Base-by-base conservation (phyloP, 2,113 vertebrate genomes). In the Falcunculus frontatus region DNA sequence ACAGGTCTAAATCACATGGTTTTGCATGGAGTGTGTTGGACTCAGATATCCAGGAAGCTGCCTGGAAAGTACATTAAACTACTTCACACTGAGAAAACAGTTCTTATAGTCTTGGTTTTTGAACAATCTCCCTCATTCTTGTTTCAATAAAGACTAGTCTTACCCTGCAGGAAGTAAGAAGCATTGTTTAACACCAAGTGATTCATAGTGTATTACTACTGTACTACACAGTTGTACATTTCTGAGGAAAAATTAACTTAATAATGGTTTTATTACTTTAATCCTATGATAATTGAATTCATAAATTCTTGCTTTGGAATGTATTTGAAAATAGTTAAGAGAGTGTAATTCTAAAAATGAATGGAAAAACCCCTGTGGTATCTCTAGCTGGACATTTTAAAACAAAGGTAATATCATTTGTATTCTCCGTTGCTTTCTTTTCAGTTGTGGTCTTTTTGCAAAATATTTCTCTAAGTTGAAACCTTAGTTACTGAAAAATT, bases 191-290 rank as follows among this genome's bases (percentile, higher is more conserved):
- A 86, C 37, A 81, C 12, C 33, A 79, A 59, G 12, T 53, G 42
- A 91, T 93, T 95, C 68, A 69, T 33, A 49, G 0, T 80, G 33
- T 85, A 42, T 56, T 89, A 55, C 59, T 92, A 52, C 22, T 93
- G n/a, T 59, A 41, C 81, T 84, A 62, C 25, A 79, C 19, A 69
- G 35, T 50, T 75, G 68, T 46, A 69, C 5, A 13, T 93, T 93
- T 93, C 62, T 89, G 41, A 60, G 44, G 82, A 94, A 91, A 94
- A 94, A 47, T 46, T 32, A 67, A 80, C 41, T 56, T 95, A 91
- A 65, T 95, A 80, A 73, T 64, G 64, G 64, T 53, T 91, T 90
- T 89, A 89, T 67, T 90, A 39, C 63, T 87, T 96, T 89, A 94
- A 42, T 77, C 26, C 57, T 52, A 5, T 91, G 85, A 70, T 72